Percentiles rank a stretch among this genome's conserved stretches.
Conservation (phyloP, 1,140 invertebrate genomes). For the Drosophila sproati region DNA sequence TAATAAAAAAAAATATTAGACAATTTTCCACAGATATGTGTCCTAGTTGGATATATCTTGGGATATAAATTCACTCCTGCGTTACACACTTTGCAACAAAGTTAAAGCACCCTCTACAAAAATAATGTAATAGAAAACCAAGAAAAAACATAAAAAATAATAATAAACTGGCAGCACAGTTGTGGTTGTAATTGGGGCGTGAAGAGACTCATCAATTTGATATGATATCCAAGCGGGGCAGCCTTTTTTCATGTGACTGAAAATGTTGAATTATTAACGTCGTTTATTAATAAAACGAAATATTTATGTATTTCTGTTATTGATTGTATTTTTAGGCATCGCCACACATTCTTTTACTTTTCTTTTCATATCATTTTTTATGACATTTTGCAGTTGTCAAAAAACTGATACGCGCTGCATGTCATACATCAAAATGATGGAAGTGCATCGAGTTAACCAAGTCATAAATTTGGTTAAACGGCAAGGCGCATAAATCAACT, state of each 20-base stretch:
- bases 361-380: neutral
- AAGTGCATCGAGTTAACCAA: slow-evolving; percentile 1
- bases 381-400: slow-evolving; percentile 22
- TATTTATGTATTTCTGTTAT: slow-evolving; percentile 11
- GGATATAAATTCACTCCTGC: neutral
- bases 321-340: slow-evolving; percentile 25
- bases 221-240: slow-evolving; percentile 51
- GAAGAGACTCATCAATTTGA: slow-evolving; percentile 55
- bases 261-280: neutral
- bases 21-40: too few relatives aligned
- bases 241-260: slow-evolving; percentile 12
- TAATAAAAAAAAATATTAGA: too few relatives aligned
- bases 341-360: neutral
- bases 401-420: neutral
- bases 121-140: neutral
- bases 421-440: slow-evolving; percentile 26
- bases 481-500: slow-evolving; percentile 15
- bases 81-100: neutral
- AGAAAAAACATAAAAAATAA: neutral
- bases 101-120: neutral
- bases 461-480: slow-evolving; percentile 18
- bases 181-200: slow-evolving; percentile 41
- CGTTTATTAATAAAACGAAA: slow-evolving; percentile 16
- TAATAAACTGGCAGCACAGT: slow-evolving; percentile 17
- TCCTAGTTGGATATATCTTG: too few relatives aligned